Evolutionary conservation across 2,888 invertebrate species (phyloP), one percentile per base, ranked within the genome.

Genomic region (Enchytraeus crypticus): DNA sequence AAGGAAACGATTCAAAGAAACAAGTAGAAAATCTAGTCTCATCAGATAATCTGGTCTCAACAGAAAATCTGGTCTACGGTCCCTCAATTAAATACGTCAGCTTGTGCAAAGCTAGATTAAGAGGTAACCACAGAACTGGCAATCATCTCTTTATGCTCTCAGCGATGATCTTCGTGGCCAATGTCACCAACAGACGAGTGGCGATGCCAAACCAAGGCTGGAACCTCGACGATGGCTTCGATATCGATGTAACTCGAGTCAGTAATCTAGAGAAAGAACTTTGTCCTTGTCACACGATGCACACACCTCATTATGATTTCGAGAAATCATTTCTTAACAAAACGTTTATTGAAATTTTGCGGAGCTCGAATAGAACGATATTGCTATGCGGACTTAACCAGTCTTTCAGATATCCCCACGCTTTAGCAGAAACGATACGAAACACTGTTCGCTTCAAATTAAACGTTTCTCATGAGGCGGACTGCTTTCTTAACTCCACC

Each of bases 141-240:
- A 73, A 73, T 57, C 70, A 71, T 55, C 66, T 73, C 69, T 73
- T 73, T 61, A 66, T 71, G 61, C 71, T 71, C 63, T 68, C 71
- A 11, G 62, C 71, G 5, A 58, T 71, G n/a, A 60, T 72, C 21
- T 71, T 71, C 3, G 63, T 70, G 1, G 70, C 71, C 23, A 56
- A 61, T 2, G 51, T 61, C 2, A 71, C 72, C 60, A 69, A 69
- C 62, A 70, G 55, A 38, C n/a, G 21, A 18, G 33, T 54, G 14
- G 55, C 72, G 69, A 69, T 66, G 1, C 70, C 72, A 11, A 63
- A 71, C 47, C 55, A 71, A 18, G 65, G 69, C 14, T 63, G 65
- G 34, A 43, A 64, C 26, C 56, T 68, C 5, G 63, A 65, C n/a
- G 46, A 69, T 14, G 61, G 68, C 11, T 72, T 72, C 58, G 64